Evolutionary conservation across 1,140 invertebrate genomes (phyloP), one percentile per base, ranked within the genome.

Genomic region (Aphaenogaster ashmeadi): DNA sequence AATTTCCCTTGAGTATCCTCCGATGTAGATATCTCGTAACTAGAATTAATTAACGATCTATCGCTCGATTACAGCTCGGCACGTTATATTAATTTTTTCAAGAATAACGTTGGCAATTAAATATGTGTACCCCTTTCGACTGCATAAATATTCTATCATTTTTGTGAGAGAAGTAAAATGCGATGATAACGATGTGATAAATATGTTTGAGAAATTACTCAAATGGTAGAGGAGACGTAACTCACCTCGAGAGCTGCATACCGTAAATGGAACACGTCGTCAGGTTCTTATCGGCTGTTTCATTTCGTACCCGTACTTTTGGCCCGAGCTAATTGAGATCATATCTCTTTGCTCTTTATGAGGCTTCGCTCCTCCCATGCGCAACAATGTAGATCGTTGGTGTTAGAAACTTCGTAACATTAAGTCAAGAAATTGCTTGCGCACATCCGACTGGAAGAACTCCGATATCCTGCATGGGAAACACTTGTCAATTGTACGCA

Each of bases 271-370:
- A 66, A 91, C 77, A 60, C 75, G 78, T 84, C 78, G 75, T 67
- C 44, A n/a, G 75, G 66, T 89, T 64, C 87, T 91, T 91, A 91
- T 91, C 90, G 47, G 74, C 75, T n/a, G 56, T 88, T 89, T 80
- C 84, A 78, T 72, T 52, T 33, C 60, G 86, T 74, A 62, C 74
- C 47, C 56, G 36, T 60, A 69, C 36, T 90, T 90, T 83, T 78
- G 71, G 58, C n/a, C 60, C 56, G 66, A 77, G 74, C 90, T 91
- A 91, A 91, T 91, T 91, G 90, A 91, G 90, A 91, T 89, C 85
- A 86, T 91, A 91, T 91, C 88, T 91, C 67, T 72, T 72, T 33
- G 36, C 52, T 91, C 87, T 89, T 91, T 89, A 91, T 71, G 90
- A 86, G 41, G 18, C 69, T 87, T 87, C 58, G 47, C 54, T 60